Evolutionary conservation across 2,888 invertebrate species (phyloP).

Genomic region (Amphipoea lucens): DNA sequence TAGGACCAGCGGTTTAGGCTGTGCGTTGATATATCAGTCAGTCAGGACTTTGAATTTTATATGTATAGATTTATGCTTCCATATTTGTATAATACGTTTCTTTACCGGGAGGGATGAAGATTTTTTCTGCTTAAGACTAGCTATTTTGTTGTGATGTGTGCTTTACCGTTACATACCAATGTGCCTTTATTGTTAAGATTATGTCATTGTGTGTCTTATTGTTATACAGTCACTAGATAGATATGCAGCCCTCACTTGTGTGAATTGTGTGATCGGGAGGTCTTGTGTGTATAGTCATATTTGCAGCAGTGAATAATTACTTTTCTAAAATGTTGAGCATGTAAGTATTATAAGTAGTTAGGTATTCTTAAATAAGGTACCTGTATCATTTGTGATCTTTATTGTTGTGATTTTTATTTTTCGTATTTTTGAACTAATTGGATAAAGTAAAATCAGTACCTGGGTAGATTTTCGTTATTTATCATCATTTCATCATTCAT

Average conservation of each 20-base stretch:
- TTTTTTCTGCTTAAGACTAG: slow-evolving; percentile 1
- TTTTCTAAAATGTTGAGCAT: slow-evolving; percentile 42
- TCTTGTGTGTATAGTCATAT: slow-evolving; percentile 12
- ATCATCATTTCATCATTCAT: too few species aligned
- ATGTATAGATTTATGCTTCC: background rate
- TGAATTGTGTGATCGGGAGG: slow-evolving; percentile 9
- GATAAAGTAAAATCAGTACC: background rate
- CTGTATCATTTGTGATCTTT: background rate
- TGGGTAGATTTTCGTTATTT: too few species aligned
- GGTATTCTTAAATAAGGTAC: background rate
- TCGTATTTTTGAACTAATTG: too few species aligned
- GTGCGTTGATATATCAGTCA: too few species aligned
- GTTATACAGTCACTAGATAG: slow-evolving; percentile 10
- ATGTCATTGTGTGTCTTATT: slow-evolving; percentile 10
- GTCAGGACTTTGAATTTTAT: too few species aligned
- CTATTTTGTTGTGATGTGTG: slow-evolving; percentile 7
- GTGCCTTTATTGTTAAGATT: slow-evolving; percentile 31
- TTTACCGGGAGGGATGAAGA: background rate
- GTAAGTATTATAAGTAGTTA: slow-evolving; percentile 35
- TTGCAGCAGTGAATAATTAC: slow-evolving; percentile 9
- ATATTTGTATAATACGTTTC: background rate
- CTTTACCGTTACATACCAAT: slow-evolving; percentile 13
- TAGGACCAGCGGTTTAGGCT: too few species aligned
- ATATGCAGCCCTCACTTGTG: slow-evolving; percentile 17
- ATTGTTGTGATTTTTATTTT: background rate